Base-by-base conservation (phyloP, 2,113 vertebrate genomes). In the Salvelinus namaycush region DNA sequence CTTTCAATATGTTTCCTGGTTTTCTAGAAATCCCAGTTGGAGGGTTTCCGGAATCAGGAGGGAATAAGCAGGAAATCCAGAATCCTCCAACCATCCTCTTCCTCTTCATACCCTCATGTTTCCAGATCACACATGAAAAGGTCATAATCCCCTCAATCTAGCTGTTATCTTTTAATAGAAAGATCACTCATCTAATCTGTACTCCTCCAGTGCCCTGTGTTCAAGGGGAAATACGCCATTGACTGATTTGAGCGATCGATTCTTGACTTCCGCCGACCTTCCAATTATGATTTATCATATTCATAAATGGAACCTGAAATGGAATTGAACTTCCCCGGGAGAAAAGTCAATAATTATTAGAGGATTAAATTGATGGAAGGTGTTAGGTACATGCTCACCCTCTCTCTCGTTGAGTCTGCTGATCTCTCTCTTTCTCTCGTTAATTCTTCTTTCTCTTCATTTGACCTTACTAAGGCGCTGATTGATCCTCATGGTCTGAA, bases 211-310 rank as follows among this genome's bases (percentile, higher is more conserved):
- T 67, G 27, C 18, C 13, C 29, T 0, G 1, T 73, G 67, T 84
- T 84, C 68, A 81, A 76, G 27, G 44, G 29, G 79, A 74, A 76
- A 70, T 22, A 31, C 67, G 67, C 81, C 66, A 26, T 80, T 68
- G 31, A 73, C 75, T 76, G 16, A 75, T 49, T 51, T 12, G 66
- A 76, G n/a, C 54, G 68, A 87, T 91, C 88, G 80, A 91, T 91
- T 83, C 80, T 78, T 81, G 81, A 89, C 88, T 86, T 81, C 71
- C 57, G 27, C 74, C 81, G 77, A 92, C 76, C 86, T 87, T 72
- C 54, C 73, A 79, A 73, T 91, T 89, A 80, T 82, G 83, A 90
- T 88, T 88, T 75, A 88, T 91, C 78, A 79, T 86, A 84, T 85
- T 84, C 77, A 75, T 85, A 89, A 87, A 87, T 29, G 54, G 54